phyloP scores from a whole-genome alignment of 2,113 vertebrate genomes.

The Anser cygnoides region DNA sequence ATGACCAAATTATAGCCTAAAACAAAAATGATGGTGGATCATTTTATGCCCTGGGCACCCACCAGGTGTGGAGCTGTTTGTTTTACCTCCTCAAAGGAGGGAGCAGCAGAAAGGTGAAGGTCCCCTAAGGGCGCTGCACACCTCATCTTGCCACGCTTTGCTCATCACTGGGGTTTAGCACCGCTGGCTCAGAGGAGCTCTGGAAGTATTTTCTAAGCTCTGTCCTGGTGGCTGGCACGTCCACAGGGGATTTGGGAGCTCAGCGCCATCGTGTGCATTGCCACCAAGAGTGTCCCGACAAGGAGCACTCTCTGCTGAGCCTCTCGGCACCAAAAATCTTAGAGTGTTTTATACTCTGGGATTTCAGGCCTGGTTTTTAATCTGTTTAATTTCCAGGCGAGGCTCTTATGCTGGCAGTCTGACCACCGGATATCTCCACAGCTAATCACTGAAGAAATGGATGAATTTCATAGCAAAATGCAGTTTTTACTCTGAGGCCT shows the following conservation, averaged over 20 bases:
- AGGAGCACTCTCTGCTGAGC: background rate
- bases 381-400: background rate
- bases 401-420: background rate
- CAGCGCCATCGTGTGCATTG: background rate
- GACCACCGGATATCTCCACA: background rate
- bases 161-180: background rate
- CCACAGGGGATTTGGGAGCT: background rate
- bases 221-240: background rate
- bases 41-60: background rate
- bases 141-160: background rate
- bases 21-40: background rate
- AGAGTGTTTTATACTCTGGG: background rate
- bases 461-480: background rate
- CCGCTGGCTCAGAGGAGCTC: background rate
- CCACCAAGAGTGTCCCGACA: too few species aligned
- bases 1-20: background rate
- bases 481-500: background rate
- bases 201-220: background rate
- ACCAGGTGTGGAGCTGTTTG: background rate
- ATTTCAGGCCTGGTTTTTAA: background rate
- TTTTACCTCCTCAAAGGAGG: background rate
- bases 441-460: background rate
- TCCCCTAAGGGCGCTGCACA: rapidly evolving
- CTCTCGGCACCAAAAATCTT: background rate
- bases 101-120: background rate